phyloP scores from a whole-genome alignment of 2,113 vertebrate genomes.

The Crotalus horridus region DNA sequence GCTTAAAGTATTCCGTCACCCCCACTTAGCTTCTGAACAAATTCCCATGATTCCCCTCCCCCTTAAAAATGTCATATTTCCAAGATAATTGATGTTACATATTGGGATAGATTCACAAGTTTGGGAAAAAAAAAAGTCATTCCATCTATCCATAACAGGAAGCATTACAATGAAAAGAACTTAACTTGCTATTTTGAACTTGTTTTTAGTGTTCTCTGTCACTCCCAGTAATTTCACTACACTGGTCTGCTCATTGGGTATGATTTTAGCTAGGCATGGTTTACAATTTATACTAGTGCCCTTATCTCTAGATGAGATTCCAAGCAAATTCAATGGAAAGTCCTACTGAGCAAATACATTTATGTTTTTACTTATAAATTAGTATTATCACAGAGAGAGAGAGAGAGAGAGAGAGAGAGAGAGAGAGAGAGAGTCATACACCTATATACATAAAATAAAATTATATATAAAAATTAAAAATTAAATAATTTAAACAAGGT shows the following conservation, averaged over 20 bases:
- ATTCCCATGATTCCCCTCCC: background rate
- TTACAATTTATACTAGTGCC: background rate
- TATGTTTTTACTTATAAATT: background rate
- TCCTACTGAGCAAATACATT: background rate
- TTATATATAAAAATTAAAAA: constrained; percentile 8
- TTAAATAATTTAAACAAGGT: constrained; percentile 28
- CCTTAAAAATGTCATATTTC: constrained; percentile 1
- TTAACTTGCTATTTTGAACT: background rate
- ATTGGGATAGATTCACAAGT: background rate
- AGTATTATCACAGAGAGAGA: background rate
- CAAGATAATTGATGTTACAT: constrained; percentile 23
- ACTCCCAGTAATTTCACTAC: constrained; percentile 34
- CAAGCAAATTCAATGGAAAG: background rate
- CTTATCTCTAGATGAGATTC: background rate
- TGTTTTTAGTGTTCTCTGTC: constrained; percentile 26
- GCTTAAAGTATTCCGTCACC: background rate
- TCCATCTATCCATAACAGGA: constrained; percentile 17
- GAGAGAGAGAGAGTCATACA: background rate
- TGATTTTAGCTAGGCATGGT: constrained; percentile 43
- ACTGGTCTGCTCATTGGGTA: background rate
- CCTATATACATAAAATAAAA: background rate
- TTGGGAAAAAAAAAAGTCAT: background rate
- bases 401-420: background rate
- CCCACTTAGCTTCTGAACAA: constrained; percentile 33
- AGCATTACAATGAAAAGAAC: constrained; percentile 24